Conservation (phyloP, 2,888 invertebrate genomes). For the Morpho achilles region DNA sequence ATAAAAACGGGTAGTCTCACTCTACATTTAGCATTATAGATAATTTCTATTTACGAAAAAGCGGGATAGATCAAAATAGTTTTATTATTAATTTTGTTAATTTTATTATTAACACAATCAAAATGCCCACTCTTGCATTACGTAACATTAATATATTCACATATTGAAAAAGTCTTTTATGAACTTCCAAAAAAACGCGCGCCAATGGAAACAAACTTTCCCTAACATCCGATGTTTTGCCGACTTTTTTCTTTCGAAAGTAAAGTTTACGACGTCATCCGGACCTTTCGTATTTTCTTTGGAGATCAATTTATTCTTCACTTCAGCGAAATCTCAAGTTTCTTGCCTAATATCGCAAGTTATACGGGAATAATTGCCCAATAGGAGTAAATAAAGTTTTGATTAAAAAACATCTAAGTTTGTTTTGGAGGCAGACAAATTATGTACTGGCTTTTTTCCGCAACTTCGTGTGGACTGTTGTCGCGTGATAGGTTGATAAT, state of each 20-base stretch:
- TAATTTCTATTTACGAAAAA: too few species aligned
- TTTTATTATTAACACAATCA: background rate
- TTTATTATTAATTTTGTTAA: background rate
- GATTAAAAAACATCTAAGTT: slow-evolving; percentile 8
- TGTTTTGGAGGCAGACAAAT: too few species aligned
- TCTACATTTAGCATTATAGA: too few species aligned
- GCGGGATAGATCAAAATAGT: too few species aligned
- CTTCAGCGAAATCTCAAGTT: slow-evolving; percentile 20
- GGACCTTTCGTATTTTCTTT: slow-evolving; percentile 26
- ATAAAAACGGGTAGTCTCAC: too few species aligned
- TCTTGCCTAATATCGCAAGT: slow-evolving; percentile 16
- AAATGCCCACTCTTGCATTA: too few species aligned
- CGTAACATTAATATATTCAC: too few species aligned
- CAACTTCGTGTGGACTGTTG: too few species aligned
- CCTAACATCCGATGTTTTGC: slow-evolving; percentile 32
- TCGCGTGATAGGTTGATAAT: too few species aligned
- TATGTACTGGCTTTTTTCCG: too few species aligned
- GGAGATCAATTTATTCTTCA: slow-evolving; percentile 27
- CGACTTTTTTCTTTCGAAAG: slow-evolving; percentile 31
- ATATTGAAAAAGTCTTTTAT: background rate
- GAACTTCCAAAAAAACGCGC: background rate
- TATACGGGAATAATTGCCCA: slow-evolving; percentile 17
- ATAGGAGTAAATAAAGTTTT: slow-evolving; percentile 11
- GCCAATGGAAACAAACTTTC: slow-evolving; percentile 25
- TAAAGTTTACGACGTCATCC: slow-evolving; percentile 29